These are phyloP conservation scores for Elanus axillaris DNA, from an alignment of 2,113 vertebrate species.

Conservation along the genomic window DNA sequence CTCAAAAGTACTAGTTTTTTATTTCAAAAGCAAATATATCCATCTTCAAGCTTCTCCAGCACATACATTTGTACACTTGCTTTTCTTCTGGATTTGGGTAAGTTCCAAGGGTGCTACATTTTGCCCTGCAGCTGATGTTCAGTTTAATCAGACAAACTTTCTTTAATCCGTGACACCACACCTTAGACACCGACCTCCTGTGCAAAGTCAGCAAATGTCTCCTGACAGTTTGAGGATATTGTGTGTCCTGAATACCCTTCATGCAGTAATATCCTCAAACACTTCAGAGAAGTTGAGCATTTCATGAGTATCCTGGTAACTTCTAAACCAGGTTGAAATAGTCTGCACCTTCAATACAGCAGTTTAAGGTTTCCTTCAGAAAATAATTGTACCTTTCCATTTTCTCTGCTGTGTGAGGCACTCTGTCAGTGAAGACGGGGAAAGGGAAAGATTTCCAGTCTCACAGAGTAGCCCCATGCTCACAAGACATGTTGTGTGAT, in stretches of 20 bases:
- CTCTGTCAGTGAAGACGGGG: neutral
- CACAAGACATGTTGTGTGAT: neutral
- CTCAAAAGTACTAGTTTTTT: neutral
- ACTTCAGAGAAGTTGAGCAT: neutral
- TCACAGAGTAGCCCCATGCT: neutral
- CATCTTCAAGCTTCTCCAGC: neutral
- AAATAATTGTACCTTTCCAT: neutral
- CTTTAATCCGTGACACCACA: constrained; percentile 34
- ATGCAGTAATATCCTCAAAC: neutral
- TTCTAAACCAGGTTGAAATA: neutral
- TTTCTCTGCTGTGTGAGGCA: neutral
- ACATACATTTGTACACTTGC: neutral
- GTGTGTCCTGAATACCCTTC: constrained; percentile 10
- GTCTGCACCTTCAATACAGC: neutral
- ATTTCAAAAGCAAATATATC: neutral
- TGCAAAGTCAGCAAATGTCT: constrained; percentile 35
- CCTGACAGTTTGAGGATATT: constrained; percentile 27
- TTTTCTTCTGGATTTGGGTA: neutral
- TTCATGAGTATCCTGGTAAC: neutral
- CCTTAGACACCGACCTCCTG: constrained; percentile 38
- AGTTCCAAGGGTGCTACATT: neutral
- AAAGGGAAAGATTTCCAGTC: neutral
- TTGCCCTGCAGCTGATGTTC: constrained; percentile 33
- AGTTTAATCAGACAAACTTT: constrained; percentile 42
- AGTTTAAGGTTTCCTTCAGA: neutral